Conservation (phyloP, 1,140 invertebrate genomes). For the Dufourea novaeangliae region DNA sequence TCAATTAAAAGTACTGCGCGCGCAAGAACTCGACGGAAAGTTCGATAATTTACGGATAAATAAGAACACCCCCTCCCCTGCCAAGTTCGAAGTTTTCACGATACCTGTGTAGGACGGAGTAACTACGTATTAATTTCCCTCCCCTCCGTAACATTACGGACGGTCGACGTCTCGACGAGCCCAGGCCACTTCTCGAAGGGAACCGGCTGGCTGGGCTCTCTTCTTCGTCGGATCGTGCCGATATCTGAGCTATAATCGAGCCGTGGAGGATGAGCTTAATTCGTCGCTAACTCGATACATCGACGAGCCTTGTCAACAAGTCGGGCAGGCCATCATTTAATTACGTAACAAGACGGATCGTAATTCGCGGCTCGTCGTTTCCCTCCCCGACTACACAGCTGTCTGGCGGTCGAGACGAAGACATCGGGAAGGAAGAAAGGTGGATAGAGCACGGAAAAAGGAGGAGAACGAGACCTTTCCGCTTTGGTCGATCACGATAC, state of each 20-base stretch:
- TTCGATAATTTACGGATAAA: slow-evolving; percentile 59
- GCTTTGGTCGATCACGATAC: background rate
- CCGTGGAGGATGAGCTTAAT: slow-evolving; percentile 65
- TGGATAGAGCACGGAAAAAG: background rate
- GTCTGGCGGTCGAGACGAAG: slow-evolving; percentile 24
- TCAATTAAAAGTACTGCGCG: slow-evolving; percentile 44
- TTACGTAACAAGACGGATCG: slow-evolving; percentile 72
- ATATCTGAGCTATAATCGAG: slow-evolving; percentile 67
- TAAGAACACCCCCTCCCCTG: slow-evolving; percentile 1
- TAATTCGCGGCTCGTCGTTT: slow-evolving; percentile 48
- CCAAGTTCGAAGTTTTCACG: slow-evolving; percentile 47
- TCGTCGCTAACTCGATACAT: slow-evolving; percentile 73
- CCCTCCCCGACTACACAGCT: slow-evolving; percentile 12
- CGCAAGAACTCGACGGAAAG: background rate
- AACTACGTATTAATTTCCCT: slow-evolving; percentile 66
- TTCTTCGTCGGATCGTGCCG: slow-evolving; percentile 46
- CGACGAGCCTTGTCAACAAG: slow-evolving; percentile 73
- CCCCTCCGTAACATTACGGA: slow-evolving; percentile 52
- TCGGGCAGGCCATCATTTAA: slow-evolving; percentile 76
- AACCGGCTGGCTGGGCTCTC: background rate
- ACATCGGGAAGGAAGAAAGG: background rate
- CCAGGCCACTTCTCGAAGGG: background rate
- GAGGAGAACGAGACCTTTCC: slow-evolving; percentile 7
- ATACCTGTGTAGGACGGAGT: slow-evolving; percentile 53
- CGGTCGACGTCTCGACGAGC: background rate